Evolutionary conservation across 2,113 vertebrate species (phyloP), one percentile per base, ranked within the genome.

Genomic region (Oryzias javanicus): DNA sequence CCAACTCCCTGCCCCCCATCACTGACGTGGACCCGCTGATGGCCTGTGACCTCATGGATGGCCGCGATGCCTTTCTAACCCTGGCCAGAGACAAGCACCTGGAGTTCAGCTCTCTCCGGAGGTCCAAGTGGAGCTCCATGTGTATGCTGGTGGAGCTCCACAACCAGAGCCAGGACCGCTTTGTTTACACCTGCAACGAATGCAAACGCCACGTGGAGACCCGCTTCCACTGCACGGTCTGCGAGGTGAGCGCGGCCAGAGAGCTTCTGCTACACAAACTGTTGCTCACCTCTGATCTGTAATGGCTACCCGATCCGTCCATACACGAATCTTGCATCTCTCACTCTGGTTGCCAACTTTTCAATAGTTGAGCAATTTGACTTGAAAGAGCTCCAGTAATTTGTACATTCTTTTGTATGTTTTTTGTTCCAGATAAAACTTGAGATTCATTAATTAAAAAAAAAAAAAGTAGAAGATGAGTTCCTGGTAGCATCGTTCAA

Each of bases 131-230:
- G 97, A 98, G 96, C 66, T 95, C 95, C 68, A 98, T 95, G 95
- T 96, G 95, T 73, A 98, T 99, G 97, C 78, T 99, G 81, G 96
- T 98, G 81, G 96, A 98, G 78, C 91, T 99, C 67, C 97, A 99
- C 81, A 98, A 96, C 49, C 96, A 99, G 90, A 96, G 95, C 89
- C 96, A 98, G 87, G 96, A 98, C 74, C 95, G 97, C 73, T 99
- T 99, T 17, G 96, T 98, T 63, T 98, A 98, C 78, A 99, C 97
- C 68, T 99, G 97, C 90, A 99, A 99, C 0, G 96, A 98, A 82
- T 99, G 97, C 90, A 98, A 97, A 78, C 95, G 96, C 81, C 96
- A 98, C 0, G 96, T 98, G 90, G 96, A 99, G 83, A 99, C 96
- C 0, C 92, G 96, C 71, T 99, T 93, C 92, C 96, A 98, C 84